These are phyloP conservation scores for Betta splendens DNA, from an alignment of 2,797 vertebrate species.

Conservation along the genomic window DNA sequence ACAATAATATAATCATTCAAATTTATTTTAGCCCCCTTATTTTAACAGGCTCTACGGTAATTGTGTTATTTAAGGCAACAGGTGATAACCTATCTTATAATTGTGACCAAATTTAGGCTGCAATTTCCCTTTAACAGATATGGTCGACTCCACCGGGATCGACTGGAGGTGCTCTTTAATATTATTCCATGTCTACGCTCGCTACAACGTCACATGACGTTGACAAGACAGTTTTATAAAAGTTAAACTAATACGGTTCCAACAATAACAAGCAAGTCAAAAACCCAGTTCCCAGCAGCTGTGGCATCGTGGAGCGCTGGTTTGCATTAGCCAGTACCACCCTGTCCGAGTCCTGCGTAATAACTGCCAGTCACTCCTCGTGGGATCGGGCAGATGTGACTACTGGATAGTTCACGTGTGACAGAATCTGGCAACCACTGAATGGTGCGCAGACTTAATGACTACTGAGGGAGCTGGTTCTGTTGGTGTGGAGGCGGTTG, in stretches of 20 bases:
- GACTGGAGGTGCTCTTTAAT: background rate
- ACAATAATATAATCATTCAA: no score
- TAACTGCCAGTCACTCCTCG: constrained; percentile 64
- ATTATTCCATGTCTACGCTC: constrained; percentile 17
- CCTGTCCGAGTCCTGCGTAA: constrained; percentile 58
- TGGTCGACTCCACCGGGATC: background rate
- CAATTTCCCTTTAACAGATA: background rate
- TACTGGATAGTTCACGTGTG: constrained; percentile 34
- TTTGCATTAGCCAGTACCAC: constrained; percentile 37
- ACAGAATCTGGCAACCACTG: constrained; percentile 42
- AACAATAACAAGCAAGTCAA: constrained; percentile 14
- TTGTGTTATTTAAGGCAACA: no score
- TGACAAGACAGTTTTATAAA: constrained; percentile 24
- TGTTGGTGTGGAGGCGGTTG: background rate
- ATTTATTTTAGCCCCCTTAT: no score
- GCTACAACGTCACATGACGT: constrained; percentile 26
- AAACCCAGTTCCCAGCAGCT: constrained; percentile 31
- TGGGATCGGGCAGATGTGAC: constrained; percentile 46
- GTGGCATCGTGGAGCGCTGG: constrained; percentile 14
- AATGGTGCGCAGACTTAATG: constrained; percentile 18
- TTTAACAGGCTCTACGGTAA: no score
- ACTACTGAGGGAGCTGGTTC: constrained; percentile 5
- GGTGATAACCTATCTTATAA: no score
- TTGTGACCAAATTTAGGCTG: background rate
- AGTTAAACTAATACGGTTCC: constrained; percentile 11